Evolutionary conservation across 2,888 invertebrate genomes (phyloP).

Genomic region (Tolmerus cingulatus): DNA sequence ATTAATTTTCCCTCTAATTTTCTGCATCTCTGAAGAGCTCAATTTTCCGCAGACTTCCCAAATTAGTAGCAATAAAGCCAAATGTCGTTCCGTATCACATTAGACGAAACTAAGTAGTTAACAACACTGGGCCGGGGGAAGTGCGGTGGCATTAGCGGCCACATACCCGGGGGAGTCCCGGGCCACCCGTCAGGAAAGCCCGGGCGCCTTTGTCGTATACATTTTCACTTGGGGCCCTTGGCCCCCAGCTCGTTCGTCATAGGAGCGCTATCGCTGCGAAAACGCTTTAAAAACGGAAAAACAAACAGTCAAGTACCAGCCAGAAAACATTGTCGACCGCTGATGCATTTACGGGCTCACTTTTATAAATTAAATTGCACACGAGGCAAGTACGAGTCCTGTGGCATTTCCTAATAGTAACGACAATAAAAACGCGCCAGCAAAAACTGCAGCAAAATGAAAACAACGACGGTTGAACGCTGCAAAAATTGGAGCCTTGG

Average conservation of each 20-base stretch:
- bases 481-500: background rate
- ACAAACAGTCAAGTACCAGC: background rate
- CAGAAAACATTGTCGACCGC: constrained; percentile 13
- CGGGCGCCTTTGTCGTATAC: background rate
- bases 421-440: background rate
- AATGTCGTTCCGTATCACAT: constrained; percentile 3
- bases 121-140: background rate
- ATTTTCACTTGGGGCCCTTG: background rate
- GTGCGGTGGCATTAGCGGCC: background rate
- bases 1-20: constrained; percentile 12
- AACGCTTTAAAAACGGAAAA: background rate
- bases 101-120: background rate
- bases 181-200: background rate
- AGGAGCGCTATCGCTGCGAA: background rate
- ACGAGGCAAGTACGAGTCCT: constrained; percentile 4
- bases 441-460: background rate
- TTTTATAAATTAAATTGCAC: constrained; percentile 43
- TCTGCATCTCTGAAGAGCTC: constrained; percentile 15
- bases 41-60: constrained; percentile 9
- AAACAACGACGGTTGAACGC: background rate
- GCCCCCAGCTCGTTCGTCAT: background rate
- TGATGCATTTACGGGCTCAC: constrained; percentile 37
- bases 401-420: constrained; percentile 9
- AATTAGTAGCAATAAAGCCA: constrained; percentile 4
- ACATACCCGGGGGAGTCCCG: background rate